Conservation (phyloP, 2,888 invertebrate genomes). For the Spatulosminthurus flaviceps region DNA sequence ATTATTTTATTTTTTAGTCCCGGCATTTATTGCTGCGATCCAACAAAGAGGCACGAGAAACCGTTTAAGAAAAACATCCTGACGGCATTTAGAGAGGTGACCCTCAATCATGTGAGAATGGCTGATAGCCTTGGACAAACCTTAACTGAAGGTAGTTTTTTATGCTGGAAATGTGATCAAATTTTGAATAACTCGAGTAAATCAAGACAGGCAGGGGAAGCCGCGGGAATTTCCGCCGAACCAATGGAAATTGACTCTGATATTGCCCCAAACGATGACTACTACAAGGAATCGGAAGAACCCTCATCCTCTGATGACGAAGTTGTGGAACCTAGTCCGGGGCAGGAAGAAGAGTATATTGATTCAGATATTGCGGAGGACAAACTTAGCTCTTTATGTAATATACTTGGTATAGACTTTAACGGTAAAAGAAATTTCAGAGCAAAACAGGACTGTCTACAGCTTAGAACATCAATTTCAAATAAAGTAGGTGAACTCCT, state of each 20-base stretch:
- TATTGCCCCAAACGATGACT: too few species aligned
- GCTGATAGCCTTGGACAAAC: neutral
- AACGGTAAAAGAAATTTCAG: neutral
- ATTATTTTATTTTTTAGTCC: too few species aligned
- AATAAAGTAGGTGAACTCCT: neutral
- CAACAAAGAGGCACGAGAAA: neutral
- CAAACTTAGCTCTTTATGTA: neutral
- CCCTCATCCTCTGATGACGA: neutral
- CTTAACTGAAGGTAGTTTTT: neutral
- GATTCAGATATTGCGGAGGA: neutral
- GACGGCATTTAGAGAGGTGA: neutral
- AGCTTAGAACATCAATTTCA: neutral
- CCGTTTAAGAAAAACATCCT: neutral
- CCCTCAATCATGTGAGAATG: neutral
- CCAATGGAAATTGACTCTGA: too few species aligned
- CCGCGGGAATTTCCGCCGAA: too few species aligned
- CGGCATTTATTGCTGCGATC: neutral
- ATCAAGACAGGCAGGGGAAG: neutral
- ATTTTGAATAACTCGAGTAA: neutral
- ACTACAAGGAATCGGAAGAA: neutral
- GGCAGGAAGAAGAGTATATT: neutral
- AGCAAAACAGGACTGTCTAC: neutral
- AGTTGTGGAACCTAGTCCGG: too few species aligned
- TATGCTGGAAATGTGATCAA: neutral
- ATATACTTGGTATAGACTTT: neutral